phyloP scores from a whole-genome alignment of 2,797 vertebrate species.

The Channallabes apus region DNA sequence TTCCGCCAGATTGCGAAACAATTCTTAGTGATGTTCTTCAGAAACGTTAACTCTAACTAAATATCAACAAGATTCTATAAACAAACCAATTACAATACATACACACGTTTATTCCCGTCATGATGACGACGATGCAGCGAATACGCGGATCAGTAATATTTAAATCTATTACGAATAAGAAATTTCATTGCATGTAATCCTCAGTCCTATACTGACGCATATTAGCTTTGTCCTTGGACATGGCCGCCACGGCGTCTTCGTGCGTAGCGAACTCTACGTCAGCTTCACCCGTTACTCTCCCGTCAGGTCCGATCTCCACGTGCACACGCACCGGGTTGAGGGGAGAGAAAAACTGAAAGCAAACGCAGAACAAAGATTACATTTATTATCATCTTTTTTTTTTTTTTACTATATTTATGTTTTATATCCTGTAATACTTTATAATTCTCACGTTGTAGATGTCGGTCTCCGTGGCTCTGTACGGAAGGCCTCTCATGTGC shows the following conservation, averaged over 20 bases:
- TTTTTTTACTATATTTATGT: no score
- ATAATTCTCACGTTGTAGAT: constrained; percentile 90
- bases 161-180: background rate
- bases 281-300: constrained; percentile 94
- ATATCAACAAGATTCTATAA: background rate
- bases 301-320: constrained; percentile 94
- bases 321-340: constrained; percentile 97
- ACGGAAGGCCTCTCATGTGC: constrained; percentile 97
- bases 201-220: constrained; percentile 85
- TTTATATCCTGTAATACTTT: no score
- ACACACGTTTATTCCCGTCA: background rate
- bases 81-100: background rate
- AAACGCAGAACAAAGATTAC: constrained; percentile 4
- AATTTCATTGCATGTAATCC: no score
- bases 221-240: constrained; percentile 99
- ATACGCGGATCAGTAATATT: background rate
- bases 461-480: constrained; percentile 95
- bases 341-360: constrained; percentile 91
- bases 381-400: no score
- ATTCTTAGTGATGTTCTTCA: background rate
- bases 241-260: constrained; percentile 96
- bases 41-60: background rate
- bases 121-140: background rate
- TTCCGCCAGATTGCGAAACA: no score
- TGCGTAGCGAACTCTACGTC: constrained; percentile 98